Conservation (phyloP, 2,888 invertebrate species). For the Stramonita haemastoma region DNA sequence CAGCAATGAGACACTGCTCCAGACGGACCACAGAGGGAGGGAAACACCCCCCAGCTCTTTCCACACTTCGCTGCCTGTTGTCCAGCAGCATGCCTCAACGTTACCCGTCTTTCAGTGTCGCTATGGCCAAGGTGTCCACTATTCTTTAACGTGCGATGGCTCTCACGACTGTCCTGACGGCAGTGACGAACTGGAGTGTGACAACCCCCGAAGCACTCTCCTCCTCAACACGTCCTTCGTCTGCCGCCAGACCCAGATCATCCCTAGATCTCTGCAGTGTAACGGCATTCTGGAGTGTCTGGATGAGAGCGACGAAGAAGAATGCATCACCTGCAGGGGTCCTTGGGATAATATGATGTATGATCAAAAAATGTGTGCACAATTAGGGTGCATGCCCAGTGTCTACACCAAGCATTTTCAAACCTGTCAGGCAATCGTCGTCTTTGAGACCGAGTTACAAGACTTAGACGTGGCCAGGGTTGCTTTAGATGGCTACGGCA, state of each 20-base stretch:
- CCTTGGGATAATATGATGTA: neutral
- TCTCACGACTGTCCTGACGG: constrained; percentile 14
- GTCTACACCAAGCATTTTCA: neutral
- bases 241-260: constrained; percentile 12
- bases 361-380: neutral
- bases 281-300: constrained; percentile 4
- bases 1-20: neutral
- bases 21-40: neutral
- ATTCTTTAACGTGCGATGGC: constrained; percentile 26
- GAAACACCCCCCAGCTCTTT: too few relatives aligned
- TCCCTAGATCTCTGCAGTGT: neutral
- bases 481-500: neutral
- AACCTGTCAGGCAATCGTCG: neutral
- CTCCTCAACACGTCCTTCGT: neutral
- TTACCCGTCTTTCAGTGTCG: constrained; percentile 22
- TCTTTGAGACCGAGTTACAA: neutral
- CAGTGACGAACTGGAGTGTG: constrained; percentile 27
- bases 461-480: neutral
- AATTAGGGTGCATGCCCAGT: neutral
- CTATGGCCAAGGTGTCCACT: neutral
- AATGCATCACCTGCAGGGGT: neutral
- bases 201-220: neutral
- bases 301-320: constrained; percentile 34
- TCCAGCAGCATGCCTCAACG: neutral
- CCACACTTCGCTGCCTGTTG: neutral